phyloP scores from a whole-genome alignment of 2,888 invertebrate species.

The Amphiduros pacificus region DNA sequence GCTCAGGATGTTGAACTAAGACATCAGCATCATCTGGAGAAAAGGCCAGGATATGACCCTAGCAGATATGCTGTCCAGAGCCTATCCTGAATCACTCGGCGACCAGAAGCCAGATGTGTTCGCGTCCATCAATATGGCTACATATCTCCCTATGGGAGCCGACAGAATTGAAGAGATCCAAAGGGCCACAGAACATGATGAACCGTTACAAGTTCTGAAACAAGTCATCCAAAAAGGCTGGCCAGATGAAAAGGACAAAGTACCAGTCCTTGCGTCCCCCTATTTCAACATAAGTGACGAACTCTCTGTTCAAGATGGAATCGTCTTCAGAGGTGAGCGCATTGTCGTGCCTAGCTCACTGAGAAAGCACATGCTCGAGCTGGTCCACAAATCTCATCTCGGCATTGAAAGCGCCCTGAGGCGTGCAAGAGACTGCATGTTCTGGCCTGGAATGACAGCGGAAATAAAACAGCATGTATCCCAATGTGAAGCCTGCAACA shows the following conservation, averaged over 20 bases:
- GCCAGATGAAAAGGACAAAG: slow-evolving; percentile 2
- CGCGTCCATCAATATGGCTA: no score
- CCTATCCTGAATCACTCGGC: no score
- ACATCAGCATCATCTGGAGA: neutral
- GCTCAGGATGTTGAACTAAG: neutral
- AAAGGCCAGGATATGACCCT: neutral
- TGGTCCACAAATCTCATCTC: slow-evolving; percentile 12
- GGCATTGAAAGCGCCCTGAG: slow-evolving; percentile 7
- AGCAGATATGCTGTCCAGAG: neutral
- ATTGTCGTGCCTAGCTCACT: slow-evolving; percentile 14
- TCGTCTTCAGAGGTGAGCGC: slow-evolving; percentile 15
- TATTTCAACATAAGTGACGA: slow-evolving; percentile 5
- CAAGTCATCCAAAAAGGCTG: slow-evolving; percentile 3
- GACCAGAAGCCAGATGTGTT: no score
- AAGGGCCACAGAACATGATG: neutral
- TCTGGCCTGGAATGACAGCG: slow-evolving; percentile 12
- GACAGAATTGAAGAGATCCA: neutral
- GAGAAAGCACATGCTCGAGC: slow-evolving; percentile 12
- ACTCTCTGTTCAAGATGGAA: slow-evolving; percentile 8
- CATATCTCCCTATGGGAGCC: neutral
- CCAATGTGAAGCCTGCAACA: neutral
- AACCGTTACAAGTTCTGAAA: neutral
- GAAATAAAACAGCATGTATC: neutral
- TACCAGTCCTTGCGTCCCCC: neutral
- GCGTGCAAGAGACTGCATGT: slow-evolving; percentile 13